Percentiles rank a stretch among this genome's conserved stretches.
These are phyloP conservation scores for Gobio occitaniae DNA, from an alignment of 2,797 vertebrate species.

Conservation along the genomic window DNA sequence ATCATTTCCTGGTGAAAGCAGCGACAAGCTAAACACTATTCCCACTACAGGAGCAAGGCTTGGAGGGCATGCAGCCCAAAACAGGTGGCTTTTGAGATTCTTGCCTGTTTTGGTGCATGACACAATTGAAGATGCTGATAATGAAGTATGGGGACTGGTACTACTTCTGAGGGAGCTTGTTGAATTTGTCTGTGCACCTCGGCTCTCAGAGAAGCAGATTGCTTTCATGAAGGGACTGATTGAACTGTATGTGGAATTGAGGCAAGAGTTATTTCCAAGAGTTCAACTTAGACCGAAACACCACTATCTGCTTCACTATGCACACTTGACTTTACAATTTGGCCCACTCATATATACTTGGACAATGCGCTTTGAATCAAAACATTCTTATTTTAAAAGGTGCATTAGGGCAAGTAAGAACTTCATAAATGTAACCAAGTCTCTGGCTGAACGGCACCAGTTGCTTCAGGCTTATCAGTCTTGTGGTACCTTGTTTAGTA, in stretches of 20 bases:
- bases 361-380: no score
- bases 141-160: slow-evolving; percentile 46
- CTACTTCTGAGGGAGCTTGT: slow-evolving; percentile 48
- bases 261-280: no score
- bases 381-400: no score
- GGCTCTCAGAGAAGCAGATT: slow-evolving; percentile 51
- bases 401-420: no score
- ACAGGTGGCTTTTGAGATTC: slow-evolving; percentile 52
- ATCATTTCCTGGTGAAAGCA: slow-evolving; percentile 22
- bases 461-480: no score
- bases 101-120: slow-evolving; percentile 51
- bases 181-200: slow-evolving; percentile 53
- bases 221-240: slow-evolving; percentile 54
- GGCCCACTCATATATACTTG: no score
- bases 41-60: slow-evolving; percentile 31
- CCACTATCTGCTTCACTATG: no score
- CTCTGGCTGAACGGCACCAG: no score
- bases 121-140: slow-evolving; percentile 51
- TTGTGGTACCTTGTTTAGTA: no score
- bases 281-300: no score
- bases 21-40: slow-evolving; percentile 31
- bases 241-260: slow-evolving; percentile 25
- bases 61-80: slow-evolving; percentile 55
- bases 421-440: no score
- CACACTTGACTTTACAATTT: no score